A percentile compares a stretch with the other conserved stretches of the same genome.
These are phyloP conservation scores for Battus philenor DNA, from an alignment of 1,140 invertebrate genomes.

Conservation along the genomic window DNA sequence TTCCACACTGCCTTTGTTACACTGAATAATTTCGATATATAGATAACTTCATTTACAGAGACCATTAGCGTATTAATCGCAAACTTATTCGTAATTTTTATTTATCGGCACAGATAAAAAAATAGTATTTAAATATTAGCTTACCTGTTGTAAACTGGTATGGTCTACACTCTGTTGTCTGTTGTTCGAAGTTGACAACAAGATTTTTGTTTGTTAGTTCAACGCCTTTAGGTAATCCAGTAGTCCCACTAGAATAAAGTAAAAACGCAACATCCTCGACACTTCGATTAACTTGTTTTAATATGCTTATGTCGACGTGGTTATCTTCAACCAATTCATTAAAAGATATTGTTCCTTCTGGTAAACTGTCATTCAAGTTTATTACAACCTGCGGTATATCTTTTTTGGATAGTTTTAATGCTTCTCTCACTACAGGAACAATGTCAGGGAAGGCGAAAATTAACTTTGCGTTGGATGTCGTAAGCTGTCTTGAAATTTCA, in stretches of 20 bases:
- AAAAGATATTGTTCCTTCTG: conserved; percentile 77
- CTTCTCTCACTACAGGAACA: conserved; percentile 66
- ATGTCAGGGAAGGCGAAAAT: conserved; percentile 79
- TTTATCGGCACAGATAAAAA: too few species aligned
- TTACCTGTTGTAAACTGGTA: conserved; percentile 46
- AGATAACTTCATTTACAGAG: too few species aligned
- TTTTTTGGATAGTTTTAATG: conserved; percentile 57
- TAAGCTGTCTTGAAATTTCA: conserved; percentile 85
- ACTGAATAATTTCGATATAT: too few species aligned
- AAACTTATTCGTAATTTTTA: too few species aligned
- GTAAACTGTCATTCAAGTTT: conserved; percentile 52
- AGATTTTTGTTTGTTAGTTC: conserved; percentile 84
- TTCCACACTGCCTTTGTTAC: too few species aligned
- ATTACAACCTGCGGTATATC: conserved; percentile 77
- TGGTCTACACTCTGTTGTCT: conserved; percentile 46
- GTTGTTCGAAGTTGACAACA: conserved; percentile 76
- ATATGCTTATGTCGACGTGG: conserved; percentile 60
- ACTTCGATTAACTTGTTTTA: conserved; percentile 57
- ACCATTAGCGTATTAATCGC: too few species aligned
- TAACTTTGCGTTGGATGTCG: conserved; percentile 78
- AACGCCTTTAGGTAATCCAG: conserved; percentile 92
- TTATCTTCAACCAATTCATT: conserved; percentile 72
- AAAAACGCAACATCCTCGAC: conserved; percentile 75
- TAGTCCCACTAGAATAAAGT: conserved; percentile 91
- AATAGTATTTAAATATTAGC: too few species aligned